Percentiles rank a stretch among this genome's conserved stretches.
Evolutionary conservation across 2,113 vertebrate genomes (phyloP).

Genomic region (Cebidichthys violaceus): DNA sequence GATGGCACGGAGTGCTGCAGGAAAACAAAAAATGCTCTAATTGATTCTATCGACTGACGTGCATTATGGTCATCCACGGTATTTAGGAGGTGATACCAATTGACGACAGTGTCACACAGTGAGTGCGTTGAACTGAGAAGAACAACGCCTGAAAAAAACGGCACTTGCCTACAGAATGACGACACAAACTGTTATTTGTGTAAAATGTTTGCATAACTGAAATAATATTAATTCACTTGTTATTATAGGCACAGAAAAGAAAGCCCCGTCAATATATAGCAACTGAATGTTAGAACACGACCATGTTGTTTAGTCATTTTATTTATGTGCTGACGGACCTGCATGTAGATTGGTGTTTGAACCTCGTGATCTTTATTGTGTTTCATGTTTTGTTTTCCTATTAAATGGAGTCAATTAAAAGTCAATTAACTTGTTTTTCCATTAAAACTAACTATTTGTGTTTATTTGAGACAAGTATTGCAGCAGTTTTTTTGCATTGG

Average conservation of each 20-base stretch:
- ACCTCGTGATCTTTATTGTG: not conserved
- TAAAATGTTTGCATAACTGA: not conserved
- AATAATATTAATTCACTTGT: not conserved
- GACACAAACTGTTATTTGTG: not conserved
- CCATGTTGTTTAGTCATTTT: not conserved
- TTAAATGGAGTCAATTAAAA: not conserved
- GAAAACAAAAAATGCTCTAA: constrained; percentile 48
- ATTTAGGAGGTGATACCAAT: constrained; percentile 43
- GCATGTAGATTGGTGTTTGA: not conserved
- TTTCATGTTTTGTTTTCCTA: not conserved
- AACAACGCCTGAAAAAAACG: too few relatives aligned
- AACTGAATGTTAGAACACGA: not conserved
- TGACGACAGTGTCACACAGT: constrained; percentile 38
- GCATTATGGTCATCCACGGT: constrained; percentile 56
- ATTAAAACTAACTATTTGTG: not conserved
- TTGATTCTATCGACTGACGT: constrained; percentile 66
- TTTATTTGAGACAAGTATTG: not conserved
- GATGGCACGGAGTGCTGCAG: constrained; percentile 46
- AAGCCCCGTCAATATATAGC: not conserved
- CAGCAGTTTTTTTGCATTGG: not conserved
- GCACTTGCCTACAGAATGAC: too few relatives aligned
- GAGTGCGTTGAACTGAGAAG: not conserved
- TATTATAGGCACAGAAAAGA: not conserved
- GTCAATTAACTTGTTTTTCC: not conserved
- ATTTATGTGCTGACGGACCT: not conserved